Evolutionary conservation across 2,888 invertebrate genomes (phyloP).

Genomic region (Meiosimyza platycephala): DNA sequence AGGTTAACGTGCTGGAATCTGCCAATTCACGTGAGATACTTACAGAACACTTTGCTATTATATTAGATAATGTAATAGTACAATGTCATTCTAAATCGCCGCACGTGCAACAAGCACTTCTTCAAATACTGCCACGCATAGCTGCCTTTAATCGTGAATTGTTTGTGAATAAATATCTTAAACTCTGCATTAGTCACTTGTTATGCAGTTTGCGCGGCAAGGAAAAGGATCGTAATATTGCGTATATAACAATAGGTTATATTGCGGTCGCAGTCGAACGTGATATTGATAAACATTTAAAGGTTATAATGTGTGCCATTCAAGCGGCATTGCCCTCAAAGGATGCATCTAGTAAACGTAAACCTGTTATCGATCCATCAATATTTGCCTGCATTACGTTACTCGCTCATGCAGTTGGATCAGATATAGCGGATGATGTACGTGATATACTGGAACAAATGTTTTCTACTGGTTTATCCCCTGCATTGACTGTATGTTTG

Average conservation of each 20-base stretch:
- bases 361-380: slow-evolving; percentile 82
- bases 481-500: slow-evolving; percentile 89
- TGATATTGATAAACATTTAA: slow-evolving; percentile 82
- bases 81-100: slow-evolving; percentile 80
- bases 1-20: slow-evolving; percentile 81
- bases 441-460: slow-evolving; percentile 89
- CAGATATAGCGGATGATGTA: slow-evolving; percentile 81
- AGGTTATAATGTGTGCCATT: slow-evolving; percentile 87
- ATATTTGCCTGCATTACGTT: slow-evolving; percentile 95
- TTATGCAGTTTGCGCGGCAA: slow-evolving; percentile 80
- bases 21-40: slow-evolving; percentile 86
- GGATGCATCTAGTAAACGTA: slow-evolving; percentile 82
- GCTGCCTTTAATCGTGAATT: slow-evolving; percentile 91
- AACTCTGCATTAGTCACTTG: slow-evolving; percentile 81
- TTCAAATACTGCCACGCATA: slow-evolving; percentile 88
- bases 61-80: slow-evolving; percentile 81
- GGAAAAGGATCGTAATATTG: slow-evolving; percentile 87
- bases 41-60: slow-evolving; percentile 83
- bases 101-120: slow-evolving; percentile 87
- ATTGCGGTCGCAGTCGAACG: slow-evolving; percentile 89
- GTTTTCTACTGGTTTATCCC: slow-evolving; percentile 91
- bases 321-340: slow-evolving; percentile 81
- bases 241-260: slow-evolving; percentile 90
- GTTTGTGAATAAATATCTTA: slow-evolving; percentile 82
- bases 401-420: slow-evolving; percentile 87